phyloP scores from a whole-genome alignment of 2,113 vertebrate species.

The Dicentrarchus labrax region DNA sequence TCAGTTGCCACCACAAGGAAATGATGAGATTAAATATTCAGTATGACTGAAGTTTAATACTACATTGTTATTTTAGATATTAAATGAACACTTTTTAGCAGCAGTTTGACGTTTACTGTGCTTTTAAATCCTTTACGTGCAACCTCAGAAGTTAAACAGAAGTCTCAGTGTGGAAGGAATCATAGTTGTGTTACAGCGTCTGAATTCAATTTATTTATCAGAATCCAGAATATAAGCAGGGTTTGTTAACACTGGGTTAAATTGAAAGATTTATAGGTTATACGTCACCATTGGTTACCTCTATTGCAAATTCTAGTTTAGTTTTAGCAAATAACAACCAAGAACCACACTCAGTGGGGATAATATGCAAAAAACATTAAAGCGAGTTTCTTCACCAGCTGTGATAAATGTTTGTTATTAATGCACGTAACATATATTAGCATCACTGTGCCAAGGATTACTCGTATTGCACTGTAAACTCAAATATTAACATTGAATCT shows the following conservation, averaged over 20 bases:
- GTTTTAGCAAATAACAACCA: background rate
- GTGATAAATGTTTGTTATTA: background rate
- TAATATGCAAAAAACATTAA: background rate
- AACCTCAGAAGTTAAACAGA: background rate
- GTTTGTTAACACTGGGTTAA: background rate
- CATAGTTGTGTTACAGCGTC: background rate
- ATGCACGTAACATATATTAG: background rate
- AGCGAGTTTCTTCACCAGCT: background rate
- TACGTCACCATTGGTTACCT: no score
- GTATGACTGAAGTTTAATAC: background rate
- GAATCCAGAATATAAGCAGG: background rate
- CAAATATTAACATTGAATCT: background rate
- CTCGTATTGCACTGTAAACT: background rate
- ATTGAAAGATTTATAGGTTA: background rate
- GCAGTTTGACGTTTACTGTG: background rate
- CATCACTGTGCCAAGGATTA: constrained; percentile 1
- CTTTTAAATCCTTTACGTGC: background rate
- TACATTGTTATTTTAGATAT: background rate
- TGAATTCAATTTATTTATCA: background rate
- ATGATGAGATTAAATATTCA: background rate
- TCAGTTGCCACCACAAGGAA: background rate
- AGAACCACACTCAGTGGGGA: background rate
- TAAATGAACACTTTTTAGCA: background rate
- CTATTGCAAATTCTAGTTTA: no score
- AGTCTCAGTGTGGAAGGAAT: background rate